Percentiles rank a stretch among this genome's conserved stretches.
Conservation (phyloP, 1,140 invertebrate species). For the Spodoptera litura region DNA sequence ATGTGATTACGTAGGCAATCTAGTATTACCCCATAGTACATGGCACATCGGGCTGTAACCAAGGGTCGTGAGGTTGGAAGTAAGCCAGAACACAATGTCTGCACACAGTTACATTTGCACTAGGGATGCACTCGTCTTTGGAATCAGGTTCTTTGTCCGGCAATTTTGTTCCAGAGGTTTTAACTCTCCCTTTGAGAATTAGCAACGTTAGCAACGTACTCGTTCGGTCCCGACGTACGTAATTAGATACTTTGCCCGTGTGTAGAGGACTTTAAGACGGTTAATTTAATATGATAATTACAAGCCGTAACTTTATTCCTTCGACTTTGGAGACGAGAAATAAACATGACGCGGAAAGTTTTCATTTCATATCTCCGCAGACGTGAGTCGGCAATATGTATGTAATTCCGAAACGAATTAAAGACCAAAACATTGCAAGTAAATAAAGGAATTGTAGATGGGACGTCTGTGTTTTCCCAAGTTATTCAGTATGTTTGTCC, state of each 20-base stretch:
- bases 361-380: slow-evolving; percentile 19
- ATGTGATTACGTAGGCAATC: slow-evolving; percentile 38
- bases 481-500: slow-evolving; percentile 31
- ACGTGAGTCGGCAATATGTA: not conserved
- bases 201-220: slow-evolving; percentile 5
- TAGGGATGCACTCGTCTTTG: slow-evolving; percentile 70
- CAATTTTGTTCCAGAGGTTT: slow-evolving; percentile 29
- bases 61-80: slow-evolving; percentile 64
- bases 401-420: slow-evolving; percentile 19
- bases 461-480: not conserved
- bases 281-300: slow-evolving; percentile 39
- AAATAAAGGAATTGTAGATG: slow-evolving; percentile 1
- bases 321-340: slow-evolving; percentile 33
- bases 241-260: slow-evolving; percentile 32
- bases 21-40: slow-evolving; percentile 32
- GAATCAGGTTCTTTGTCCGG: slow-evolving; percentile 59
- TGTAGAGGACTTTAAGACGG: slow-evolving; percentile 26
- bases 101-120: slow-evolving; percentile 75
- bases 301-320: slow-evolving; percentile 27
- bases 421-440: slow-evolving; percentile 7
- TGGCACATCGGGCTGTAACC: slow-evolving; percentile 43
- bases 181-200: slow-evolving; percentile 28
- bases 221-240: slow-evolving; percentile 3
- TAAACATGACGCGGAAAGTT: slow-evolving; percentile 23
- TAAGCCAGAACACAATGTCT: slow-evolving; percentile 73